Conservation (phyloP, 2,888 invertebrate species). For the Drosophila mettleri region DNA sequence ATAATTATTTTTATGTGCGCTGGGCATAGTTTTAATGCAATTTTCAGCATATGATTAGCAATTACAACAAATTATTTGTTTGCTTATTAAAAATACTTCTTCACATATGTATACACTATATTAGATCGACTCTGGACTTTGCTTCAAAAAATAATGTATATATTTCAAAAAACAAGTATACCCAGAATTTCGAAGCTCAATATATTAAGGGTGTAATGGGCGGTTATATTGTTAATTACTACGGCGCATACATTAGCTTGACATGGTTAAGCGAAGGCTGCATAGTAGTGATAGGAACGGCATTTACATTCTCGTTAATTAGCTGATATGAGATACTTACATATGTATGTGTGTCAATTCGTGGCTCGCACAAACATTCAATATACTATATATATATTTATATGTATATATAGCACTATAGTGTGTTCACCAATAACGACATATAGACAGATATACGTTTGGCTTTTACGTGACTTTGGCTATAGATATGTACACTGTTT, state of each 20-base stretch:
- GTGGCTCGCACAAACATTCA: too few relatives aligned
- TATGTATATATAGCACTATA: neutral
- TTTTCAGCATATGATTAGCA: too few relatives aligned
- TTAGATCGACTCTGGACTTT: too few relatives aligned
- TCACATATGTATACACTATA: too few relatives aligned
- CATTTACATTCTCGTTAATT: constrained; percentile 38
- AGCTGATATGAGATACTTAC: constrained; percentile 1
- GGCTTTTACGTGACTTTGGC: too few relatives aligned
- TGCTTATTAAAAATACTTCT: too few relatives aligned
- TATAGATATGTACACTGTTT: neutral
- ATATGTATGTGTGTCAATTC: constrained; percentile 2
- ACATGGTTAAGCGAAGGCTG: neutral
- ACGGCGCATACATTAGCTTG: constrained; percentile 1
- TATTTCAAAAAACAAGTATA: neutral
- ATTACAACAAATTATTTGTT: too few relatives aligned
- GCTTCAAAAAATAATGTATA: too few relatives aligned
- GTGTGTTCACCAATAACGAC: too few relatives aligned
- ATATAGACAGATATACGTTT: too few relatives aligned
- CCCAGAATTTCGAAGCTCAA: neutral
- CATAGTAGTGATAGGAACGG: constrained; percentile 28
- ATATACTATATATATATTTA: neutral
- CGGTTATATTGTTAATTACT: neutral
- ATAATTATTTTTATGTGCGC: too few relatives aligned
- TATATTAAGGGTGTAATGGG: neutral
- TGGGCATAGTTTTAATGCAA: too few relatives aligned